phyloP scores from a whole-genome alignment of 2,888 invertebrate genomes.

The Epistrophe grossulariae region DNA sequence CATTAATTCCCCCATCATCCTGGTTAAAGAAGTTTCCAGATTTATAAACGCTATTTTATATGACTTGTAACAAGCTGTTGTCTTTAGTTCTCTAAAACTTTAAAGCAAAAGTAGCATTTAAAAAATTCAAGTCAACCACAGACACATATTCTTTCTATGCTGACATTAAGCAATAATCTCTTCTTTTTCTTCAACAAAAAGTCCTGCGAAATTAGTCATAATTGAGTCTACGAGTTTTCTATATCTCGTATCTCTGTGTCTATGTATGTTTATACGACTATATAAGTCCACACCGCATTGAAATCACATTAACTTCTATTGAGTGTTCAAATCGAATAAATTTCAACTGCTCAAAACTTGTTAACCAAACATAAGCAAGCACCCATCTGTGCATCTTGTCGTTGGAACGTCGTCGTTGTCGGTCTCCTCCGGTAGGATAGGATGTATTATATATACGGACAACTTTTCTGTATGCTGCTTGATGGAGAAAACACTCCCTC shows the following conservation, averaged over 20 bases:
- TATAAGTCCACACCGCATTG: slow-evolving; percentile 60
- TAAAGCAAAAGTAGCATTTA: too few species aligned
- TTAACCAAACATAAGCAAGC: slow-evolving; percentile 56
- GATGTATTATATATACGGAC: slow-evolving; percentile 11
- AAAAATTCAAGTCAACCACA: too few species aligned
- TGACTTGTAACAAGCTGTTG: too few species aligned
- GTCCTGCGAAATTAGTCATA: slow-evolving; percentile 65
- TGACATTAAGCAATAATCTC: slow-evolving; percentile 36
- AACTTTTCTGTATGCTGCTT: slow-evolving; percentile 42
- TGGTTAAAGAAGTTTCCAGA: too few species aligned
- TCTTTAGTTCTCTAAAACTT: too few species aligned
- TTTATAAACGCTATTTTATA: too few species aligned
- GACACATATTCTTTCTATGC: background rate
- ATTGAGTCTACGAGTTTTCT: slow-evolving; percentile 25
- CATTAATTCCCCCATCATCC: too few species aligned
- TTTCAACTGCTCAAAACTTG: slow-evolving; percentile 68
- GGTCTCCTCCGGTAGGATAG: background rate
- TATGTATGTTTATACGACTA: background rate
- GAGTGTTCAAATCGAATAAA: slow-evolving; percentile 75
- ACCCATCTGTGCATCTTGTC: slow-evolving; percentile 25
- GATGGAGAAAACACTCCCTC: background rate
- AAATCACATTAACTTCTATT: slow-evolving; percentile 74
- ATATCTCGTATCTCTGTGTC: background rate
- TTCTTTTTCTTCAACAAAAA: slow-evolving; percentile 35
- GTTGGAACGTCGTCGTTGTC: background rate